A percentile compares a stretch with the other conserved stretches of the same genome.
phyloP scores from a whole-genome alignment of 2,113 vertebrate genomes.

The Sylvilagus bachmani region DNA sequence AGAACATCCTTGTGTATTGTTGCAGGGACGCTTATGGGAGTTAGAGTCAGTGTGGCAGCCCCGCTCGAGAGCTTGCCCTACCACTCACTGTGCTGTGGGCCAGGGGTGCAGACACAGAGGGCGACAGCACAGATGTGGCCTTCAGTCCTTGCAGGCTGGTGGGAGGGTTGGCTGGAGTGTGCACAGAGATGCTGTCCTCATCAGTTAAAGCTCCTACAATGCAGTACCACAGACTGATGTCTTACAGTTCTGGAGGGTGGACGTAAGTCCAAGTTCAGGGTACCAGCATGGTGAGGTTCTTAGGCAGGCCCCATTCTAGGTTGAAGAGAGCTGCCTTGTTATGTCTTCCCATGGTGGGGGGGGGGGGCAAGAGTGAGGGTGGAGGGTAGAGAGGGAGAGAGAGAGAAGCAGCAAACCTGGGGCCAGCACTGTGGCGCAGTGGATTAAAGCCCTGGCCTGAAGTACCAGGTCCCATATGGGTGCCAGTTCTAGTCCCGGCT shows the following conservation, averaged over 20 bases:
- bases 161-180: neutral
- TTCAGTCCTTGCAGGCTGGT: neutral
- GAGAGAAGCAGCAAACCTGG: no score
- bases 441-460: no score
- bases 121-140: neutral
- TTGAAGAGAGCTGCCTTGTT: no score
- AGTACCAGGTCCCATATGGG: no score
- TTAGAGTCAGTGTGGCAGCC: neutral
- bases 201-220: neutral
- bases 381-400: no score
- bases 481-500: no score
- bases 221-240: neutral
- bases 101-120: neutral
- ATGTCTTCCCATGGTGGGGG: no score
- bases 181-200: neutral
- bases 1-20: neutral
- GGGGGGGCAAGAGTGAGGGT: no score
- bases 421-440: no score
- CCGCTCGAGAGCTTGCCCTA: neutral
- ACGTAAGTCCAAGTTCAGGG: neutral
- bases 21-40: neutral
- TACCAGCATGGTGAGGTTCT: neutral
- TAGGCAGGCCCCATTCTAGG: no score
- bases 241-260: neutral
- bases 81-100: neutral